A percentile compares a stretch with the other conserved stretches of the same genome.
These are phyloP conservation scores for Parnassius apollo DNA, from an alignment of 2,888 invertebrate species.

Conservation along the genomic window DNA sequence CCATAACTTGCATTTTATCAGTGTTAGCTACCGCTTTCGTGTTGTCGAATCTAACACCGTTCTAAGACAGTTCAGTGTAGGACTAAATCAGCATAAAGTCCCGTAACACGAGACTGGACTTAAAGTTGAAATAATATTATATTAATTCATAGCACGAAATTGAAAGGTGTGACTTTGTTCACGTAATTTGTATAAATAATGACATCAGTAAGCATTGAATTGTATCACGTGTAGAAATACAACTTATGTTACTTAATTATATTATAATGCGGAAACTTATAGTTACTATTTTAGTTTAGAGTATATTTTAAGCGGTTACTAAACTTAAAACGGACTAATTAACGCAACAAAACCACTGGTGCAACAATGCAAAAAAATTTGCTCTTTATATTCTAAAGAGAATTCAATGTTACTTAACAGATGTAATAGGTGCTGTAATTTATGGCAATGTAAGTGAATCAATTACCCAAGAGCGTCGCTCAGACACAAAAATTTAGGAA, in stretches of 20 bases:
- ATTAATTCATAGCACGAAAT: constrained; percentile 26
- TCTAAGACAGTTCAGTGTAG: constrained; percentile 20
- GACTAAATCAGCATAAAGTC: constrained; percentile 26
- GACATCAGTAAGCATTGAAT: constrained; percentile 8
- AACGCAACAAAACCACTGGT: too few relatives aligned
- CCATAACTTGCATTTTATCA: constrained; percentile 12
- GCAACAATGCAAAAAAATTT: not conserved
- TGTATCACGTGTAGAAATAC: not conserved
- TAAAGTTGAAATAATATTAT: constrained; percentile 22
- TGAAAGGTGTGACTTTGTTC: constrained; percentile 26
- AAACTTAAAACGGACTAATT: too few relatives aligned
- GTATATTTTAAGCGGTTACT: too few relatives aligned
- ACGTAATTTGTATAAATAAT: constrained; percentile 19
- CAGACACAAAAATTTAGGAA: too few relatives aligned
- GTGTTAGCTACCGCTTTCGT: constrained; percentile 22
- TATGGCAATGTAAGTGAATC: too few relatives aligned
- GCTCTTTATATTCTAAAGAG: not conserved
- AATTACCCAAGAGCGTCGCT: too few relatives aligned
- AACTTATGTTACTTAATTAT: too few relatives aligned
- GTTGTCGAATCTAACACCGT: constrained; percentile 19
- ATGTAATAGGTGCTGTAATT: too few relatives aligned
- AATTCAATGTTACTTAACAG: too few relatives aligned
- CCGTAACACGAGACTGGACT: constrained; percentile 21
- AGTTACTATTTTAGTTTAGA: too few relatives aligned
- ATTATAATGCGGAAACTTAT: too few relatives aligned